phyloP scores from a whole-genome alignment of 1,140 invertebrate genomes.

The Drosophila melanica region DNA sequence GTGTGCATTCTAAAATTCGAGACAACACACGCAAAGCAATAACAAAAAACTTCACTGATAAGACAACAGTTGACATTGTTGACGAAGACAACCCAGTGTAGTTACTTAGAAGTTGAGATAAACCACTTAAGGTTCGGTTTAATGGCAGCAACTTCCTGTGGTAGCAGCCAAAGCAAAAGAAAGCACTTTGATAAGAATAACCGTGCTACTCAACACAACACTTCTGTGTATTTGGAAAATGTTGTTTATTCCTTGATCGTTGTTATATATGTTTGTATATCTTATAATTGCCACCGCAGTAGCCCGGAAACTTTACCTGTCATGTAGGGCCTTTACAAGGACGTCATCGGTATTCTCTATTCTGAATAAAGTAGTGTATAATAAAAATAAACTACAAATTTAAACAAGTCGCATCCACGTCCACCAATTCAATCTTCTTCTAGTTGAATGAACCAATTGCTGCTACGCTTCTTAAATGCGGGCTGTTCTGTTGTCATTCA shows the following conservation, averaged over 20 bases:
- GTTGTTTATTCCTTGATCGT: conserved; percentile 1
- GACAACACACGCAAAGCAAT: conserved; percentile 33
- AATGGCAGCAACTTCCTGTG: conserved; percentile 17
- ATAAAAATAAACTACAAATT: not conserved
- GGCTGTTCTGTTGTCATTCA: conserved; percentile 39
- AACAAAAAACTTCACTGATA: conserved; percentile 45
- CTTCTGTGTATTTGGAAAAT: not conserved
- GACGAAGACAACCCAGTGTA: conserved; percentile 20
- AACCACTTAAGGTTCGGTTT: conserved; percentile 1
- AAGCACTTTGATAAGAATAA: conserved; percentile 17
- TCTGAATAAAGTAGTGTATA: not conserved
- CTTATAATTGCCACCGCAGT: not conserved
- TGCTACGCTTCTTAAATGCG: conserved; percentile 28
- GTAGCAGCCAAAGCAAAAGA: not conserved
- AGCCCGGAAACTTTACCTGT: conserved; percentile 22
- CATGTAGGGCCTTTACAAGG: not conserved
- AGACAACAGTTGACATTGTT: conserved; percentile 25
- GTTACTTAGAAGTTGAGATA: conserved; percentile 32
- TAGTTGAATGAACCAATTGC: conserved; percentile 16
- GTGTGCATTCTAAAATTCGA: not conserved
- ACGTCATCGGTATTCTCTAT: conserved; percentile 1
- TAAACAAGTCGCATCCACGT: conserved; percentile 28
- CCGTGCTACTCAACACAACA: not conserved
- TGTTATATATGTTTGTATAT: not conserved
- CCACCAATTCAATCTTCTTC: conserved; percentile 36